These are phyloP conservation scores for Drosophila vallismaia DNA, from an alignment of 2,888 invertebrate species.

Conservation along the genomic window DNA sequence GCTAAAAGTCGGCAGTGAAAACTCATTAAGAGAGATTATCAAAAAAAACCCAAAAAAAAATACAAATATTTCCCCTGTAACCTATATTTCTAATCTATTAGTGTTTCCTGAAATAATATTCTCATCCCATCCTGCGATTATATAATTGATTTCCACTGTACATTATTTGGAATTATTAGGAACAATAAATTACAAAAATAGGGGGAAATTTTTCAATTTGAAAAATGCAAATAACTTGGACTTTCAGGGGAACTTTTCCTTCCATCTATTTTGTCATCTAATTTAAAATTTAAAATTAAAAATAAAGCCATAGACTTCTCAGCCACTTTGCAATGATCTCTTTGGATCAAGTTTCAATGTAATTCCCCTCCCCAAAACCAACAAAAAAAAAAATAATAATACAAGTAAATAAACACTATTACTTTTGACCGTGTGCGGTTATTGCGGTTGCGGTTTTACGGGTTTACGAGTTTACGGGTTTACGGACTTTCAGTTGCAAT, in stretches of 20 bases:
- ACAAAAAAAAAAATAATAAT: background rate
- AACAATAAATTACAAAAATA: background rate
- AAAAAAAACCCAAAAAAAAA: background rate
- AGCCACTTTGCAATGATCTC: background rate
- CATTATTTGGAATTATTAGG: background rate
- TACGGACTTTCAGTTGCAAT: slow-evolving; percentile 38
- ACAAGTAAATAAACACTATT: background rate
- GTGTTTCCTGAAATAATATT: no score
- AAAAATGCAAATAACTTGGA: background rate
- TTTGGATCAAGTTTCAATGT: background rate
- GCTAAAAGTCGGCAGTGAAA: slow-evolving; percentile 18
- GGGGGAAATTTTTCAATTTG: background rate
- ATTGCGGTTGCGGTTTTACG: slow-evolving; percentile 10
- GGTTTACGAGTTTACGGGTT: slow-evolving; percentile 1
- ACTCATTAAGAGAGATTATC: background rate
- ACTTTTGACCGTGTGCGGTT: slow-evolving; percentile 5
- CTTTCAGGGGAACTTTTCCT: background rate
- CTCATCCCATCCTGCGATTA: no score
- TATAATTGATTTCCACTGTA: background rate
- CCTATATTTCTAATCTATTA: no score
- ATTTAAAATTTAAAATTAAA: background rate
- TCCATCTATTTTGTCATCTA: no score
- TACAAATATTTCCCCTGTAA: no score
- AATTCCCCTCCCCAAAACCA: background rate
- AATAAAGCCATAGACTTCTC: background rate